Evolutionary conservation across 2,113 vertebrate species (phyloP), one percentile per base, ranked within the genome.

Genomic region (Cyphomyrus plagiostoma): DNA sequence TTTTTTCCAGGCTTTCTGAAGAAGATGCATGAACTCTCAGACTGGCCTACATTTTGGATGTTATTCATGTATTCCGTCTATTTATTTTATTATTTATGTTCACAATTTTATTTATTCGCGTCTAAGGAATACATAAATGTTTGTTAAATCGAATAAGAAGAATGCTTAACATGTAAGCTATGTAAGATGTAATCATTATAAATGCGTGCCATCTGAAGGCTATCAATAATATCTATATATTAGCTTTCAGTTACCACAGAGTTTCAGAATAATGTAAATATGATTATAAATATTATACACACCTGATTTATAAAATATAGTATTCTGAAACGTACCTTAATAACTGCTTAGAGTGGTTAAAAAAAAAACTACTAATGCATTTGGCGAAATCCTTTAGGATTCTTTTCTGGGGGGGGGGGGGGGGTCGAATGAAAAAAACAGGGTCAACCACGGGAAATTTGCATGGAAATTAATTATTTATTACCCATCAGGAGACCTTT

Each of bases 391-490:
- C 11, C 50, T 56, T 87, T 39, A 53, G 26, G 48, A 17, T 87
- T 17, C 17, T 39, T 17, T 35, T 35, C 1, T 35, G 35, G 35
- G 35, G 35, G 35, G 35, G 35, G 35, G 35, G 0, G 17, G 19
- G 52, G 53, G 4, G 2, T 21, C 11, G 13, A 53, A 26, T 56
- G 15, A 53, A 87, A 53, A 19, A 53, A 87, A 26, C 46, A 86
- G n/a, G 53, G 50, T 87, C 7, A 42, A 53, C 85, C 85, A 42
- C 26, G 50, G 48, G 50, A 87, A 35, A 87, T 87, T 87, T 87
- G n/a, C 85, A 87, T 56, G 26, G 15, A 56, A 87, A 87, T 87
- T 48, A 53, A 53, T 53, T 87, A 87, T 87, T 48, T 35, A 87
- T 87, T 15, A 56, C 17, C 46, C 48, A 87, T 56, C 23, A 87